Conservation (phyloP, 2,797 vertebrate genomes). For the Margarornis squamiger region DNA sequence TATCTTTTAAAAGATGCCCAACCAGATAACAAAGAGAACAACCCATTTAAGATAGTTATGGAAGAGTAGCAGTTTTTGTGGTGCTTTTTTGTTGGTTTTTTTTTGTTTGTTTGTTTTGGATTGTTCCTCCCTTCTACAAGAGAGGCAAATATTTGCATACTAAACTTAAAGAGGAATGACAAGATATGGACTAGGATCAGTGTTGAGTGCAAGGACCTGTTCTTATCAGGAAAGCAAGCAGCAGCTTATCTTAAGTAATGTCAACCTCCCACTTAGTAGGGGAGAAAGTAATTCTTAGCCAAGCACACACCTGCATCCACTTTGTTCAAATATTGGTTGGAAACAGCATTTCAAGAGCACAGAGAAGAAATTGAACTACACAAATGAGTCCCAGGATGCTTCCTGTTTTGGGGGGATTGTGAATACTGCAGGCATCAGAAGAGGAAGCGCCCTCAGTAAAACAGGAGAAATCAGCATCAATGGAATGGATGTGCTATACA, state of each 20-base stretch:
- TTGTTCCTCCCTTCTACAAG: background rate
- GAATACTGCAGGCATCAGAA: background rate
- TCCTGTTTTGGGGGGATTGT: background rate
- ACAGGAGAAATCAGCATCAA: background rate
- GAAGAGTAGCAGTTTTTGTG: background rate
- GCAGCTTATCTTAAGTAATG: background rate
- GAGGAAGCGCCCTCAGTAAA: background rate
- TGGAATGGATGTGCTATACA: background rate
- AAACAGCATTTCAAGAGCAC: background rate
- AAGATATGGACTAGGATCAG: background rate
- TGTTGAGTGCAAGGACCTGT: background rate
- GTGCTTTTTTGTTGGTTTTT: background rate
- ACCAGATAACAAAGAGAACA: background rate
- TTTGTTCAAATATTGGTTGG: background rate
- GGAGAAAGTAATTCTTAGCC: background rate
- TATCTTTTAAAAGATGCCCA: background rate
- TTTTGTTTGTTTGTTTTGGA: background rate
- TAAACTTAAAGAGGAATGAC: background rate
- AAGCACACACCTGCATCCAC: background rate
- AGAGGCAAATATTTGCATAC: background rate
- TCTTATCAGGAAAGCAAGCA: background rate
- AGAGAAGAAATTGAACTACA: background rate
- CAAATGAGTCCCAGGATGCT: background rate
- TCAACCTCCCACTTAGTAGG: background rate
- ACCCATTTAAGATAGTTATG: background rate